phyloP scores from a whole-genome alignment of 2,888 invertebrate species.

The Meganola albula region DNA sequence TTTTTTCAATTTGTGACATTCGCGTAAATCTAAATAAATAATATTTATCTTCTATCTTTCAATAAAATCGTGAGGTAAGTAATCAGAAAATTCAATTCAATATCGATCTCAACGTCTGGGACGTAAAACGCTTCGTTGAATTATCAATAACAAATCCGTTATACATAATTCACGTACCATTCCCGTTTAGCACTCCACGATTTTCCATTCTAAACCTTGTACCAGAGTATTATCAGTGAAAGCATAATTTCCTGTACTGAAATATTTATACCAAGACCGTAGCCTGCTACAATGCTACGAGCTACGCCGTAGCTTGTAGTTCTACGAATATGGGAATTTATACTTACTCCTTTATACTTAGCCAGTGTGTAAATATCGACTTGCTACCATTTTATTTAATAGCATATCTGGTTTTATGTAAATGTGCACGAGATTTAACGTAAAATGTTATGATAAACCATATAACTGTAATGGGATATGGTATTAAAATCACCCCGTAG shows the following conservation, averaged over 20 bases:
- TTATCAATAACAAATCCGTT: constrained; percentile 35
- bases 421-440: too few relatives aligned
- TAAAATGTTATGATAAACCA: too few relatives aligned
- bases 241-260: constrained; percentile 74
- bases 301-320: constrained; percentile 38
- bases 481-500: too few relatives aligned
- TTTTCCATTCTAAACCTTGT: constrained; percentile 56
- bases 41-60: too few relatives aligned
- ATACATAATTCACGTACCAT: constrained; percentile 47
- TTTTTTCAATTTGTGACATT: too few relatives aligned
- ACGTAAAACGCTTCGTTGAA: constrained; percentile 19
- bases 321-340: constrained; percentile 32
- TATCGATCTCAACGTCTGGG: too few relatives aligned
- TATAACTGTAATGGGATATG: too few relatives aligned
- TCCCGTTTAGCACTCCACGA: constrained; percentile 45
- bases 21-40: too few relatives aligned
- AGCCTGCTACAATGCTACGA: constrained; percentile 42
- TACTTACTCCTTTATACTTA: constrained; percentile 19
- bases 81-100: too few relatives aligned
- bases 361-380: constrained; percentile 16
- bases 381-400: constrained; percentile 12
- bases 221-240: constrained; percentile 55
- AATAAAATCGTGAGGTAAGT: too few relatives aligned
- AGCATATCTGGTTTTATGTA: constrained; percentile 15
- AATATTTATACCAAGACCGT: constrained; percentile 65